Evolutionary conservation across 2,888 invertebrate genomes (phyloP), one percentile per base, ranked within the genome.

Genomic region (Hydrotaea diabolus): DNA sequence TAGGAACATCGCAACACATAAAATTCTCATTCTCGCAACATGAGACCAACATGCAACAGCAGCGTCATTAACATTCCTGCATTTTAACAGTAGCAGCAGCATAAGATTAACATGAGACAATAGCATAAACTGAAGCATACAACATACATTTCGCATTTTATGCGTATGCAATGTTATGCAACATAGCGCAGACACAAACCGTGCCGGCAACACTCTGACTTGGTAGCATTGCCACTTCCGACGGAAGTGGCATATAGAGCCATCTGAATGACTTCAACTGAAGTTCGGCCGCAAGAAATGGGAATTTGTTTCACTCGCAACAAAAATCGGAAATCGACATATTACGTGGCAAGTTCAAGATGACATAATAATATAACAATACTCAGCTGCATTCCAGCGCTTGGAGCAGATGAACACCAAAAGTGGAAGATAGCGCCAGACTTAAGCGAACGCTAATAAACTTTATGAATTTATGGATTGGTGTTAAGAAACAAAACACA

Each of bases 131-230:
- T n/a, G n/a, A n/a, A n/a, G 5, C n/a, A 46, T 69, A 13, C 31
- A 23, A 19, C 69, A 69, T 46, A 46, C 43, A 23, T 7, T 36
- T 66, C 39, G 43, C 66, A 66, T 17, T 17, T 39, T 0, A 9
- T n/a, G 43, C 23, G 46, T 19, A 53, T 55, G 59, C 53, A 79
- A 74, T 17, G 26, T 55, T 62, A 62, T 82, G 79, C 85, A 74
- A 62, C 53, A 77, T 77, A 85, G 76, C 66, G 19, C 36, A 77
- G 85, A 77, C 85, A 82, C 62, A 77, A 85, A 85, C 85, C 85
- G 49, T 5, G 3, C 15, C 5, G 0, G 2, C 36, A 75, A 49
- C 5, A 11, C n/a, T n/a, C n/a, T 43, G 74, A 85, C 85, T 85
- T 82, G 85, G 85, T 85, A 82, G 77, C 85, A 82, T 82, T 85